Base-by-base conservation (phyloP, 1,140 invertebrate genomes). In the Cydia splendana region DNA sequence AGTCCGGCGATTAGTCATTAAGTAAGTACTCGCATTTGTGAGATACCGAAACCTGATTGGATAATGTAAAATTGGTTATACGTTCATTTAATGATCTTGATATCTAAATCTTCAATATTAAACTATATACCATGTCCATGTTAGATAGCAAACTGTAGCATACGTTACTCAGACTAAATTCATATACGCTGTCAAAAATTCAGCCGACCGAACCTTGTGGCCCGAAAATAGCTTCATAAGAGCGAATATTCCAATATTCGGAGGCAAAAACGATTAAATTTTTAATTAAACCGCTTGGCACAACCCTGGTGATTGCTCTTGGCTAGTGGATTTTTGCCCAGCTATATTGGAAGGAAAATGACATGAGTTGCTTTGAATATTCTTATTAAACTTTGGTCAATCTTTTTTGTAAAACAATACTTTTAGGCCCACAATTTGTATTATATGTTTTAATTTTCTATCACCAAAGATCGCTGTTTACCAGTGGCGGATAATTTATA, bases 271-370 rank as follows among this genome's bases (percentile, higher is more conserved):
- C 30, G 67, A 71, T 71, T 45, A 71, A 45, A 71, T 71, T 71
- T 71, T 71, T 71, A 71, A 71, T 71, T 71, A 71, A 71, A 71
- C 4, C 67, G 67, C 34, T 71, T 71, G 67, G 67, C 67, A 71
- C 38, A 71, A 38, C 67, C 67, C 67, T 71, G 67, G 38, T 12
- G 30, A 71, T 71, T 71, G 67, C 20, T 71, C 67, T 42, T 7
- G 67, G 28, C 1, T 67, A 71, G 6, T 38, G 28, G 30, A 71
- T 42, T 71, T 71, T 71, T 71, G 67, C 57, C 57, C 3, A 24
- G 57, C 18, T 18, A 24, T 20, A 24, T 62, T 62, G 57, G 57
- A 62, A 62, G 20, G 51, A 53, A 18, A 53, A 62, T 62, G 7
- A 24, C 20, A 51, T 51, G 1, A 62, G 20, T 24, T 62, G 20